phyloP scores from a whole-genome alignment of 2,113 vertebrate genomes.

The Ptychochromis oligacanthus region DNA sequence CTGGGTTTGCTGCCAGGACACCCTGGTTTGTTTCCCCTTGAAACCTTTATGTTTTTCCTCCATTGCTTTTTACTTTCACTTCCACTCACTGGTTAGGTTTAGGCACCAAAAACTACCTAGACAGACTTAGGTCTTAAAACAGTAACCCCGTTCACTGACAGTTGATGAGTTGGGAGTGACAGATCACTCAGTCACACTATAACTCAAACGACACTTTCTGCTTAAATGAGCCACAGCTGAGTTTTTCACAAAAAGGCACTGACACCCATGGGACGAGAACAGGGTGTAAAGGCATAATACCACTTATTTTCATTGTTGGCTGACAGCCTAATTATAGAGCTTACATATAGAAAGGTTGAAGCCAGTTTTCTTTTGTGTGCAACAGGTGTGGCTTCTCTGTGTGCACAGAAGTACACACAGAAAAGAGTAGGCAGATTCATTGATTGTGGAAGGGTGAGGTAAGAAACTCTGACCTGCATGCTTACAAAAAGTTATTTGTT shows the following conservation, averaged over 20 bases:
- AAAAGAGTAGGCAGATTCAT: background rate
- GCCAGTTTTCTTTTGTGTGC: background rate
- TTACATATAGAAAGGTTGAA: background rate
- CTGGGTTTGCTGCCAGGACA: too few relatives aligned
- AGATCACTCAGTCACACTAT: background rate
- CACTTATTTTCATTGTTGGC: too few relatives aligned
- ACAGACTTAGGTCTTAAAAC: background rate
- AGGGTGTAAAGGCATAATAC: too few relatives aligned
- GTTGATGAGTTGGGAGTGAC: background rate
- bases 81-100: background rate
- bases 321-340: too few relatives aligned
- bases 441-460: constrained; percentile 31
- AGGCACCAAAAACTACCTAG: background rate
- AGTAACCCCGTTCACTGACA: background rate
- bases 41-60: too few relatives aligned
- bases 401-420: background rate
- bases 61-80: too few relatives aligned
- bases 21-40: too few relatives aligned
- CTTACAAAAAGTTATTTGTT: background rate
- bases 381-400: constrained; percentile 6
- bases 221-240: too few relatives aligned
- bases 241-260: too few relatives aligned
- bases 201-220: too few relatives aligned
- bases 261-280: too few relatives aligned
- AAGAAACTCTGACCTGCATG: background rate